phyloP scores from a whole-genome alignment of 2,797 vertebrate species.

The Rhadinocentrus ornatus region DNA sequence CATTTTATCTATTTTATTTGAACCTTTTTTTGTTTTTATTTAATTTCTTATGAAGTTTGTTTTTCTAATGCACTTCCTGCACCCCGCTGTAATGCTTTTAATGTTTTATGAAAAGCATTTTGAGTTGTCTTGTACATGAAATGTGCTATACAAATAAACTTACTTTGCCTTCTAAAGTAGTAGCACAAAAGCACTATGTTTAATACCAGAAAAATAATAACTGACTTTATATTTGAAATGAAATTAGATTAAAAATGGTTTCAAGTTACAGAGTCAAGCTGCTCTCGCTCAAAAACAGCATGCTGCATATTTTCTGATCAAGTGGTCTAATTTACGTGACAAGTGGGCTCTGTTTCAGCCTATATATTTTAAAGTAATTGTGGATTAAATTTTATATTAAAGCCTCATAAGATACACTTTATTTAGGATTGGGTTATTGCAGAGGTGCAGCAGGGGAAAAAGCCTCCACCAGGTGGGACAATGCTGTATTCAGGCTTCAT shows the following conservation, averaged over 20 bases:
- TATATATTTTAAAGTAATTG: background rate
- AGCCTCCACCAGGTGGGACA: background rate
- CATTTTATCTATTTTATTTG: too few relatives aligned
- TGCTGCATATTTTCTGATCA: background rate
- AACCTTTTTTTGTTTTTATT: too few relatives aligned
- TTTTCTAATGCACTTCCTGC: too few relatives aligned
- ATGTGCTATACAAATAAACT: too few relatives aligned
- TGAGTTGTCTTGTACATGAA: too few relatives aligned
- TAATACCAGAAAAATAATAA: background rate
- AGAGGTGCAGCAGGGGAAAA: background rate
- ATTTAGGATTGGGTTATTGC: background rate
- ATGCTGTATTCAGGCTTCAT: background rate
- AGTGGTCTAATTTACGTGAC: conserved; percentile 7
- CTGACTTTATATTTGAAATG: background rate
- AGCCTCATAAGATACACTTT: background rate
- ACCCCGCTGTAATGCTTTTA: too few relatives aligned
- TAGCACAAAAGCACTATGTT: too few relatives aligned
- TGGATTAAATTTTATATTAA: background rate
- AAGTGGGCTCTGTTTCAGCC: background rate
- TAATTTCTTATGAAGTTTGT: too few relatives aligned
- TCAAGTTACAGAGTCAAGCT: background rate
- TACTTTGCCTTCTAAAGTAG: too few relatives aligned
- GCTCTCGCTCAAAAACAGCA: background rate
- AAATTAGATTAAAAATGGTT: background rate
- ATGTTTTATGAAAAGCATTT: too few relatives aligned